phyloP scores from a whole-genome alignment of 2,888 invertebrate species.

The Hirtodrosophila cameraria region DNA sequence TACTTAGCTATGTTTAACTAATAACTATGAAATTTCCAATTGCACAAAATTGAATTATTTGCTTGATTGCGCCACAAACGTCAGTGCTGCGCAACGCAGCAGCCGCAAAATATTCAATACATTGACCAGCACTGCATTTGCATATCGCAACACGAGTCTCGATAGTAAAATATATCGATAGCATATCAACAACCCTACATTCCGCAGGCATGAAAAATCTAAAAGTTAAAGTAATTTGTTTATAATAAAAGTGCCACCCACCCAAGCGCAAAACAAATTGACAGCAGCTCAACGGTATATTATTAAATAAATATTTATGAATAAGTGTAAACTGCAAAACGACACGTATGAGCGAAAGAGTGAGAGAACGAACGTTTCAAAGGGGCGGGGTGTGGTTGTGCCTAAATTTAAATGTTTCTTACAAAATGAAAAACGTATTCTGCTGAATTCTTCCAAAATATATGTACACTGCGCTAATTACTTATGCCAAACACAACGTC shows the following conservation, averaged over 20 bases:
- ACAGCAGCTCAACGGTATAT: slow-evolving; percentile 39
- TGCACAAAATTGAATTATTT: not conserved
- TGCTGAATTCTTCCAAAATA: slow-evolving; percentile 27
- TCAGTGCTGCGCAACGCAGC: slow-evolving; percentile 35
- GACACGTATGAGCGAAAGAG: slow-evolving; percentile 24
- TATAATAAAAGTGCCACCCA: slow-evolving; percentile 43
- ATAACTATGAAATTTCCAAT: not conserved
- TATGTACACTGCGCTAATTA: slow-evolving; percentile 41
- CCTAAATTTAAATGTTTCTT: slow-evolving; percentile 29
- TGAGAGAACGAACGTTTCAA: too few species aligned
- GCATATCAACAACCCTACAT: slow-evolving; percentile 63
- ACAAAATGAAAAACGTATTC: slow-evolving; percentile 12
- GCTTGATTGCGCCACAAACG: slow-evolving; percentile 22
- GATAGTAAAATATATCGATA: slow-evolving; percentile 55
- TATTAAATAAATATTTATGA: slow-evolving; percentile 1
- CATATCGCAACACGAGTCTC: slow-evolving; percentile 4
- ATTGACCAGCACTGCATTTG: slow-evolving; percentile 10
- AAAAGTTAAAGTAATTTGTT: slow-evolving; percentile 54
- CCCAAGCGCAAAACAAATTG: slow-evolving; percentile 17
- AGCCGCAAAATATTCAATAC: not conserved
- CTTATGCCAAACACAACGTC: slow-evolving; percentile 55
- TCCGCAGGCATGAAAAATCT: slow-evolving; percentile 61
- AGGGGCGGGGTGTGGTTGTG: slow-evolving; percentile 52
- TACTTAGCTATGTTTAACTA: too few species aligned
- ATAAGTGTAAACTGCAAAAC: not conserved